Evolutionary conservation across 2,113 vertebrate genomes (phyloP).

Genomic region (Etheostoma spectabile): DNA sequence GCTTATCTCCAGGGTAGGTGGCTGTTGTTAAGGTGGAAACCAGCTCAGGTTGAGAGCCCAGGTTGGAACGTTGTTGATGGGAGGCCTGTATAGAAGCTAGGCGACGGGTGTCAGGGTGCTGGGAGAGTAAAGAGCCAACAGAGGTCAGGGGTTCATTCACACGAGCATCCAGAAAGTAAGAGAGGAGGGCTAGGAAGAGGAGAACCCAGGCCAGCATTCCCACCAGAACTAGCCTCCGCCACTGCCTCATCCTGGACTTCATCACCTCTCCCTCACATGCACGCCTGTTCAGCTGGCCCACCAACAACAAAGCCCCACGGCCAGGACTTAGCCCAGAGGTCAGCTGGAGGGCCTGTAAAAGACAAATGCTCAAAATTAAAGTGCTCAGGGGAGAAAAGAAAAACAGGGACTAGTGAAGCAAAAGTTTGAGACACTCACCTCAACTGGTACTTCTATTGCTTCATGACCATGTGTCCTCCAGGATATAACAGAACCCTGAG

Average conservation of each 20-base stretch:
- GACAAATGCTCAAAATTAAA: constrained; percentile 30
- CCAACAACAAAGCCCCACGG: constrained; percentile 53
- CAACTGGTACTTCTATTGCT: constrained; percentile 56
- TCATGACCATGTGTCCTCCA: constrained; percentile 48
- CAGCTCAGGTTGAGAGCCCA: constrained; percentile 64
- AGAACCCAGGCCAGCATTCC: constrained; percentile 94
- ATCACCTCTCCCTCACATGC: constrained; percentile 79
- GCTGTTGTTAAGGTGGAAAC: constrained; percentile 45
- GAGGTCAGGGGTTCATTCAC: constrained; percentile 86
- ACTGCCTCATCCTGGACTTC: constrained; percentile 97
- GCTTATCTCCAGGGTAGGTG: constrained; percentile 27
- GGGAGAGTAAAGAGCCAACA: constrained; percentile 84
- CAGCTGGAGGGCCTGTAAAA: constrained; percentile 72
- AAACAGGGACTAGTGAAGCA: neutral
- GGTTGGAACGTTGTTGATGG: constrained; percentile 72
- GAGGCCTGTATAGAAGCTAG: constrained; percentile 89
- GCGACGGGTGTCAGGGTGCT: constrained; percentile 89
- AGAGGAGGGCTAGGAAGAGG: constrained; percentile 91
- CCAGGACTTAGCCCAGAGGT: constrained; percentile 45
- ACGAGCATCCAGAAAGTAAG: constrained; percentile 93
- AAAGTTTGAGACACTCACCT: constrained; percentile 55
- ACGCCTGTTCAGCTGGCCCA: constrained; percentile 50
- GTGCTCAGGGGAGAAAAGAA: neutral
- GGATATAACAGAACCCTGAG: constrained; percentile 54
- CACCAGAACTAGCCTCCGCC: constrained; percentile 92